Conservation (phyloP, 2,797 vertebrate genomes). For the Remorina albescens region DNA sequence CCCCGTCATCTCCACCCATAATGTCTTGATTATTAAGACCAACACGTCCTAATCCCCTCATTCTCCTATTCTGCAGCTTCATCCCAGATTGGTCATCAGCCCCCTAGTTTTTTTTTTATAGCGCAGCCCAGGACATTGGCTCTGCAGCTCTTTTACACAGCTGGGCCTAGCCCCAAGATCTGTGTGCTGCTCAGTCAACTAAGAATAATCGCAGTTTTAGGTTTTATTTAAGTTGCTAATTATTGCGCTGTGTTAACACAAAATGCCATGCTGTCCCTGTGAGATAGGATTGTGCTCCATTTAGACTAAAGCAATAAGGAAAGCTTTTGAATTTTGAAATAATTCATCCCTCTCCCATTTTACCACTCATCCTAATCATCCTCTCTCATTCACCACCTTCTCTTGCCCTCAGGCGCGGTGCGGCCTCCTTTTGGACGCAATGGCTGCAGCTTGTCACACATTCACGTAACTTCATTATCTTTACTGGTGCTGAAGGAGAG, state of each 20-base stretch:
- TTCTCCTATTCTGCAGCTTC: constrained; percentile 58
- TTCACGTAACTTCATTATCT: constrained; percentile 62
- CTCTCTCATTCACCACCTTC: neutral
- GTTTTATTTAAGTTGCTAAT: constrained; percentile 36
- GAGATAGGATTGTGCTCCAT: constrained; percentile 3
- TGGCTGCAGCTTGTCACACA: constrained; percentile 56
- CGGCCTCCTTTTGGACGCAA: constrained; percentile 34
- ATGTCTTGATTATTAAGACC: constrained; percentile 72
- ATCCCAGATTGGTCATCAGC: constrained; percentile 66
- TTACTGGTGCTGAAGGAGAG: constrained; percentile 32
- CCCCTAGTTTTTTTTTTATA: constrained; percentile 54
- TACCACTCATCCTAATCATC: neutral
- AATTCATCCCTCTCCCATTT: neutral
- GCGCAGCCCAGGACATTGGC: constrained; percentile 35
- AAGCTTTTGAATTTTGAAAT: constrained; percentile 9
- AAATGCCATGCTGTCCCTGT: constrained; percentile 2
- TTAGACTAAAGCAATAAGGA: neutral
- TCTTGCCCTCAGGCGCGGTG: neutral
- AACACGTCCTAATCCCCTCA: constrained; percentile 76
- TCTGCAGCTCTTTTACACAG: constrained; percentile 49
- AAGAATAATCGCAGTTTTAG: constrained; percentile 27
- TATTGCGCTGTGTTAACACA: constrained; percentile 27
- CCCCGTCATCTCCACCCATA: constrained; percentile 65
- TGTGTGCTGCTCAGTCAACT: constrained; percentile 38
- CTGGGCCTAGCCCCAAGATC: constrained; percentile 45